These are phyloP conservation scores for Chromoteleia sp. DNA, from an alignment of 2,888 invertebrate genomes.

Conservation along the genomic window DNA sequence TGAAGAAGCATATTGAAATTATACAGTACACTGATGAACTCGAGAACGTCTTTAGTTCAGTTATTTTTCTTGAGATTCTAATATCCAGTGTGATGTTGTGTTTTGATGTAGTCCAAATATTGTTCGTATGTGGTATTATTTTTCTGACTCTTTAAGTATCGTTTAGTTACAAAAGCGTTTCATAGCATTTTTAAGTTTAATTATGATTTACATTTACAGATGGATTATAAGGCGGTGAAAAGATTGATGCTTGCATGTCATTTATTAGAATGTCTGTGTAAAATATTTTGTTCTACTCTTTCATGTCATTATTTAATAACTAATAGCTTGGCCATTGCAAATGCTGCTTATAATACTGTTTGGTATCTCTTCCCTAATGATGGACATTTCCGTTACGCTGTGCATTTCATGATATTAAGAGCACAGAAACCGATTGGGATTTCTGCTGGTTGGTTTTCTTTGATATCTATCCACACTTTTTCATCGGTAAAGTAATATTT, in stretches of 20 bases:
- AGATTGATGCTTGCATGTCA: neutral
- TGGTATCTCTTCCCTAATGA: neutral
- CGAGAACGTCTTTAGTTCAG: neutral
- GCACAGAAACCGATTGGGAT: neutral
- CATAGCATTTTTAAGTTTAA: too few relatives aligned
- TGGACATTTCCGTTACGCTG: neutral
- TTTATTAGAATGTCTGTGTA: neutral
- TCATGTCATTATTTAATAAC: neutral
- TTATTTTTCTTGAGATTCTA: neutral
- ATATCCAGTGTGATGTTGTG: neutral
- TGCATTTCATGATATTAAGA: neutral
- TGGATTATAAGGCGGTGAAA: neutral
- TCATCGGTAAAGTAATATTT: neutral
- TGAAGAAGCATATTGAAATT: neutral
- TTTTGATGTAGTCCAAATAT: neutral
- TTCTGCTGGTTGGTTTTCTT: slow-evolving; percentile 1
- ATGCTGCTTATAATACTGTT: neutral
- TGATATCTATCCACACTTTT: neutral
- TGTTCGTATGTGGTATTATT: neutral
- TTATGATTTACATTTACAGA: neutral
- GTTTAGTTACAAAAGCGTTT: too few relatives aligned
- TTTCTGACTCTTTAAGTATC: neutral
- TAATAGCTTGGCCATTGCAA: neutral
- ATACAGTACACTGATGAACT: neutral
- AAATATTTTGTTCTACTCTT: neutral